Evolutionary conservation across 2,888 invertebrate genomes (phyloP).

Genomic region (Leptura quadrifasciata): DNA sequence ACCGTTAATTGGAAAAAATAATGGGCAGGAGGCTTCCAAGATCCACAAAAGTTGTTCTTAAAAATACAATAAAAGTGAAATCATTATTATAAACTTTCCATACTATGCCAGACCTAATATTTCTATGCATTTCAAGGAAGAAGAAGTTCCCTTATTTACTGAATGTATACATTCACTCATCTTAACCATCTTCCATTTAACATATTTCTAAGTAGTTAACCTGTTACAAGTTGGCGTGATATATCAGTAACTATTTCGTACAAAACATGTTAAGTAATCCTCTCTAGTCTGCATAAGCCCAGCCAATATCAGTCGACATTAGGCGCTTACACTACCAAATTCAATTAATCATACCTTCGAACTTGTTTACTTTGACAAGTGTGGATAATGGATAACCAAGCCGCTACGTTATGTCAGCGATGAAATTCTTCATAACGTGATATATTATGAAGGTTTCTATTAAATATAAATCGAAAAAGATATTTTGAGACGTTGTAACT

Average conservation of each 20-base stretch:
- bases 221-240: neutral
- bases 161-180: neutral
- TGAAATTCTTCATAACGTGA: neutral
- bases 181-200: neutral
- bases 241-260: neutral
- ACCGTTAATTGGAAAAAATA: too few species aligned
- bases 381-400: neutral
- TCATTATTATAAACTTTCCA: too few species aligned
- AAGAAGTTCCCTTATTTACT: too few species aligned
- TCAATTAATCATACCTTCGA: constrained; percentile 2
- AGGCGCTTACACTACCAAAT: neutral
- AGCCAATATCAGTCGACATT: neutral
- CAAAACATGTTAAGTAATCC: neutral
- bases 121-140: too few species aligned
- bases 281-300: neutral
- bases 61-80: too few species aligned
- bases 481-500: neutral
- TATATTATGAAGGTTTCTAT: neutral
- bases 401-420: neutral
- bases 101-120: too few species aligned
- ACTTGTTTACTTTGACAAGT: neutral
- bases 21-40: too few species aligned
- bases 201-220: neutral
- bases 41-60: too few species aligned
- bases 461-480: neutral